Evolutionary conservation across 2,113 vertebrate genomes (phyloP), one percentile per base, ranked within the genome.

Genomic region (Polypterus bichir): DNA sequence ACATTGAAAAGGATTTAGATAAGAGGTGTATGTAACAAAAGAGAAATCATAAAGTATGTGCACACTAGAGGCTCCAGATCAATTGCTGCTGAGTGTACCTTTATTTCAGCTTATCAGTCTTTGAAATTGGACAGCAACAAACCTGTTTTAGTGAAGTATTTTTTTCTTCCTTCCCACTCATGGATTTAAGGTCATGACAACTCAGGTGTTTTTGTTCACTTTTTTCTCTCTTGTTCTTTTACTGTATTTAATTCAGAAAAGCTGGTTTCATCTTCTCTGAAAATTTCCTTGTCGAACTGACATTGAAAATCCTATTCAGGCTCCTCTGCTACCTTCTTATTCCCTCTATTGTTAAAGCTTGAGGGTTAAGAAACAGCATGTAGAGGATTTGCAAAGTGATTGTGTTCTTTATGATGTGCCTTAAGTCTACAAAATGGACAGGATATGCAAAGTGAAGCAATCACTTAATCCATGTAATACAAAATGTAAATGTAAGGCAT

Each of bases 1-100:
- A 74, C 79, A 86, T 59, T 80, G 81, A 84, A 81, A 83, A 62
- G 78, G 81, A 86, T 88, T 89, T 86, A 86, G 81, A 86, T 82
- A 84, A 88, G 81, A 79, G 80, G 74, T 80, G 52, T 66, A 83
- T 78, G 81, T 84, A 85, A 87, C 78, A 86, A 81, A 64, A 64
- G n/a, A 45, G 44, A 83, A 86, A 79, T 85, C 66, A 80, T 80
- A 77, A 73, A 74, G 59, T 69, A 77, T 77, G 79, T 79, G 77
- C 83, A 79, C 72, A 74, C 73, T 74, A 73, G 75, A 79, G 72
- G 77, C 78, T 79, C 76, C 72, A 83, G 78, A 82, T 79, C 78
- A 81, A 81, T 81, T 83, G 83, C 74, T 81, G 70, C 3, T 0
- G 73, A 82, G 75, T 75, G 77, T 72, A 76, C 81, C 72, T 86